phyloP scores from a whole-genome alignment of 2,888 invertebrate genomes.

The Euclidia mi region DNA sequence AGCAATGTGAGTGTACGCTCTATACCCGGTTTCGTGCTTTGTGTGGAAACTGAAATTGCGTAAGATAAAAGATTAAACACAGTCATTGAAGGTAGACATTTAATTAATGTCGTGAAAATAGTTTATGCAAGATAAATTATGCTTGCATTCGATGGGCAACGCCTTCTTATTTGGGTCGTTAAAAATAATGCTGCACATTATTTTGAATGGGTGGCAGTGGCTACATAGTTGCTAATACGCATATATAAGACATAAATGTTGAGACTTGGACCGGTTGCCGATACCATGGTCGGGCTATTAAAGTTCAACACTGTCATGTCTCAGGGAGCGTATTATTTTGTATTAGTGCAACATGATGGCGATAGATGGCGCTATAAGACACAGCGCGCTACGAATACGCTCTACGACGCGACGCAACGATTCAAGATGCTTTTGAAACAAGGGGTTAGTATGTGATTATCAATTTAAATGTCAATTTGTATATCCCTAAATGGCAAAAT shows the following conservation, averaged over 20 bases:
- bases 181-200: not conserved
- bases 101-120: no score
- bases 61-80: no score
- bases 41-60: no score
- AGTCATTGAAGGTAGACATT: no score
- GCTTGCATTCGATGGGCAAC: not conserved
- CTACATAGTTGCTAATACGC: conserved; percentile 12
- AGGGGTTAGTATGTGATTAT: not conserved
- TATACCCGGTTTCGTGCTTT: no score
- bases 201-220: not conserved
- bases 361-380: conserved; percentile 42
- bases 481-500: no score
- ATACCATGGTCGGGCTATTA: not conserved
- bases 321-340: not conserved
- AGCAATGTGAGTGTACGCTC: conserved; percentile 28
- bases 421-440: not conserved
- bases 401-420: not conserved
- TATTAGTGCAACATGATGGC: conserved; percentile 5
- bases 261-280: not conserved
- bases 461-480: no score
- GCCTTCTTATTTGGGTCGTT: not conserved
- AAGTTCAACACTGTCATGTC: not conserved
- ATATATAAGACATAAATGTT: not conserved
- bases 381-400: not conserved
- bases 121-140: not conserved